A percentile compares a stretch with the other conserved stretches of the same genome.
Conservation (phyloP, 1,140 invertebrate species). For the Drosophila grimshawi region DNA sequence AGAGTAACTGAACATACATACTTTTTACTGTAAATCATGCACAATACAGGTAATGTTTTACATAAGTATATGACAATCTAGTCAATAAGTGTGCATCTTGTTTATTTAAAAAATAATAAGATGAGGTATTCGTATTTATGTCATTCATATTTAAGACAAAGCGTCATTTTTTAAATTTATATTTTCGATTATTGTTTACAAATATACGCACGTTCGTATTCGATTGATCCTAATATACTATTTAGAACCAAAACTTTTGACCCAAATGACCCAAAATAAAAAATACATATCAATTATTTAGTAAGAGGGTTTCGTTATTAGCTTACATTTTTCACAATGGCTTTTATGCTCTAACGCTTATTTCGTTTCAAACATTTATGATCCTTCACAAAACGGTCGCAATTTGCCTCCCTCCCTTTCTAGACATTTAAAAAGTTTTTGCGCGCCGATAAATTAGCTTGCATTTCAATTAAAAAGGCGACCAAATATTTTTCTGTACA, state of each 20-base stretch:
- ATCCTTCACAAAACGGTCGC: not conserved
- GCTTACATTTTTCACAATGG: not conserved
- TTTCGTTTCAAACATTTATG: not conserved
- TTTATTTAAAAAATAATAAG: constrained; percentile 21
- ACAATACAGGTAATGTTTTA: constrained; percentile 50
- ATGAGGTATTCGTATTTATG: constrained; percentile 27
- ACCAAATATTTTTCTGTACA: not conserved
- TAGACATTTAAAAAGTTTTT: not conserved
- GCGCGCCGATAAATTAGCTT: constrained; percentile 10
- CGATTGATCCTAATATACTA: constrained; percentile 18
- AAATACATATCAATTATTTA: constrained; percentile 13
- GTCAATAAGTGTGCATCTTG: constrained; percentile 25
- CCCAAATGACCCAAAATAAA: constrained; percentile 25
- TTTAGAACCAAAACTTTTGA: constrained; percentile 13
- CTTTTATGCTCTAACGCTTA: not conserved
- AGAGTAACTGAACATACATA: constrained; percentile 39
- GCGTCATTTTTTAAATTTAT: constrained; percentile 42
- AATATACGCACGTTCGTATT: constrained; percentile 28
- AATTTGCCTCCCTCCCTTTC: not conserved
- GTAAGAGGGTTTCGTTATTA: constrained; percentile 27
- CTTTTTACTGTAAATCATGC: constrained; percentile 36
- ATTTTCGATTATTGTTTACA: constrained; percentile 45
- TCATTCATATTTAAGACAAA: constrained; percentile 35
- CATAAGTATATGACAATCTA: constrained; percentile 27
- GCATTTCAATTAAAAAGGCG: not conserved